Percentiles rank a stretch among this genome's conserved stretches.
These are phyloP conservation scores for Helobdella robusta DNA, from an alignment of 2,888 invertebrate species.

Conservation along the genomic window DNA sequence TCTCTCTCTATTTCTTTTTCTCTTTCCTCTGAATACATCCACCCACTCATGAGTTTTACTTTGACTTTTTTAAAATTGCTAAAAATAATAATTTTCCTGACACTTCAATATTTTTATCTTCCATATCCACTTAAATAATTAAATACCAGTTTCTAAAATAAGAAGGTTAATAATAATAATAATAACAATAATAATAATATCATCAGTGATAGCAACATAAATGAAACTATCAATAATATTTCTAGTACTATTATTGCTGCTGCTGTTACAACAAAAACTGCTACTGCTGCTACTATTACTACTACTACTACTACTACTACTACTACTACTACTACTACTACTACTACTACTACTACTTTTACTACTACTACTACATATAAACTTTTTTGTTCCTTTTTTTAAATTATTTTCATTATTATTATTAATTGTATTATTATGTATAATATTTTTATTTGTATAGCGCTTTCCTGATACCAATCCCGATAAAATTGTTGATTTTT, in stretches of 20 bases:
- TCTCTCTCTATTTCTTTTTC: too few relatives aligned
- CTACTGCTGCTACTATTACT: constrained; percentile 16
- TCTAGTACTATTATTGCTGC: too few relatives aligned
- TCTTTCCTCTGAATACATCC: too few relatives aligned
- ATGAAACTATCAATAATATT: neutral
- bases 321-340: constrained; percentile 19
- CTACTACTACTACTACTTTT: constrained; percentile 16
- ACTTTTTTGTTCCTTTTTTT: too few relatives aligned
- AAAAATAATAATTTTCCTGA: neutral
- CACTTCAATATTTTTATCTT: neutral
- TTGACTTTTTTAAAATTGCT: neutral
- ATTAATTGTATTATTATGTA: too few relatives aligned
- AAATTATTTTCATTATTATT: too few relatives aligned
- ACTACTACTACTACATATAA: constrained; percentile 19
- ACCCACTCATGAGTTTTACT: neutral
- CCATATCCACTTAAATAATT: neutral
- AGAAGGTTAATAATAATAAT: too few relatives aligned
- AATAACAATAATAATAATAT: neutral
- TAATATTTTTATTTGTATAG: too few relatives aligned
- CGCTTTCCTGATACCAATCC: too few relatives aligned
- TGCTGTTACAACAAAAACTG: too few relatives aligned
- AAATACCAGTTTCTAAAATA: neutral
- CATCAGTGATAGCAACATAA: neutral
- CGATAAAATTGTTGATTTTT: too few relatives aligned
- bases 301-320: constrained; percentile 19